Base-by-base conservation (phyloP, 2,888 invertebrate species). In the Listrodromus nycthemerus region DNA sequence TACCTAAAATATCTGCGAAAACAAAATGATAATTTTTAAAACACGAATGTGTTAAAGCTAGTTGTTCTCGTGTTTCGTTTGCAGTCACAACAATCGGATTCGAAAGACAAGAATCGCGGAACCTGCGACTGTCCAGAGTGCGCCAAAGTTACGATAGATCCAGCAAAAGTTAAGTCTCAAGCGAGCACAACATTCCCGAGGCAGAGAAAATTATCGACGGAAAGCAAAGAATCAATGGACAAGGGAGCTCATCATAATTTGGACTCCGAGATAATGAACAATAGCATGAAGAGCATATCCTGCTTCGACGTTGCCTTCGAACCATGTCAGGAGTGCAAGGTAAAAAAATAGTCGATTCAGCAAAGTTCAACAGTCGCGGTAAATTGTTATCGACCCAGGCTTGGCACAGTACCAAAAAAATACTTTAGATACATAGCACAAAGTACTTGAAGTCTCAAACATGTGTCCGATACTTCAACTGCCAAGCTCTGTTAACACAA, bases 91-190 rank as follows among this genome's bases (percentile, higher is more conserved):
- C 77, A 92, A 91, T 88, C 92, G 78, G 92, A 92, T 88, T 90
- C 91, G 78, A 93, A 92, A 86, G 92, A 91, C 74, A 93, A 93
- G 88, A 91, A 90, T 71, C 87, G 90, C 52, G 90, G 90, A 13
- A 90, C 87, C 2, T 94, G 93, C 87, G 91, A 91, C 73, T 94
- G 93, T 88, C 88, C 91, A 16, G 93, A 93, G 83, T 93, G 93
- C 85, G 81, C 87, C 76, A 92, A 91, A 80, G 93, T 92, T 71
- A 78, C 85, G 63, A 91, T 90, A 79, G 87, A 85, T 78, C 71
- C 81, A 55, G 88, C 83, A 85, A 89, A 89, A 87, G 70, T 85
- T 24, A 88, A 90, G 76, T 73, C 83, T 21, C 88, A 88, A 82
- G 87, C 83, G 78, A 88, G 89, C 79, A 75, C 86, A 76, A 52